Base-by-base conservation (phyloP, 2,888 invertebrate genomes). In the Rhaphigaster nebulosa region DNA sequence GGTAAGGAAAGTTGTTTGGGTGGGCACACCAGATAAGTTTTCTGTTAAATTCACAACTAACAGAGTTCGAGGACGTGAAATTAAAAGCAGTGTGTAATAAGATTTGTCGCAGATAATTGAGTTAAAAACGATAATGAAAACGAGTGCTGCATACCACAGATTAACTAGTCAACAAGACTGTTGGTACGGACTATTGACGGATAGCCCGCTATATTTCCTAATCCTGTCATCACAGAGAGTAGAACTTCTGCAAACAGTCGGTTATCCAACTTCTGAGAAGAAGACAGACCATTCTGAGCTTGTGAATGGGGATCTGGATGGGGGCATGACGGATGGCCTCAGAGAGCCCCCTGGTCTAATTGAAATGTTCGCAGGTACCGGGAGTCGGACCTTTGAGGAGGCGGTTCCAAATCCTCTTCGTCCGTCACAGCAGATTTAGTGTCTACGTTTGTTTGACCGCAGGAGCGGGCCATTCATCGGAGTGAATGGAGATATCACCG, bases 361-460 rank as follows among this genome's bases (percentile, higher is more conserved):
- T 88, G 88, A 88, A 88, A 88, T 88, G 88, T 88, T 56, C 45
- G 54, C 88, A 88, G 88, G 88, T 88, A 88, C 41, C 41, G 12
- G 88, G 60, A 20, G 18, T n/a, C 41, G 56, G 56, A 23, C 15
- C 60, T 56, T 60, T 41, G 56, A 56, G 56, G 3, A n/a, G 56
- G 54, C 87, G 52, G 52, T 29, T 87, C 18, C 87, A 29, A 34
- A 87, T 54, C 56, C 87, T 38, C 50, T 38, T 38, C 34, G 1
- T 4, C 20, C 41, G 88, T 60, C 88, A 88, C 20, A 15, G 56
- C 65, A 88, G 88, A 88, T 88, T 88, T 88, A 88, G 41, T 34
- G 88, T n/a, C 56, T 88, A 10, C 88, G 88, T 88, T 65, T 88
- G 88, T 88, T 88, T 88, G 88, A 88, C 88, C 88, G 60, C 88